These are phyloP conservation scores for Diplosoma virens DNA, from an alignment of 23 tunicate genomes.

Conservation along the genomic window DNA sequence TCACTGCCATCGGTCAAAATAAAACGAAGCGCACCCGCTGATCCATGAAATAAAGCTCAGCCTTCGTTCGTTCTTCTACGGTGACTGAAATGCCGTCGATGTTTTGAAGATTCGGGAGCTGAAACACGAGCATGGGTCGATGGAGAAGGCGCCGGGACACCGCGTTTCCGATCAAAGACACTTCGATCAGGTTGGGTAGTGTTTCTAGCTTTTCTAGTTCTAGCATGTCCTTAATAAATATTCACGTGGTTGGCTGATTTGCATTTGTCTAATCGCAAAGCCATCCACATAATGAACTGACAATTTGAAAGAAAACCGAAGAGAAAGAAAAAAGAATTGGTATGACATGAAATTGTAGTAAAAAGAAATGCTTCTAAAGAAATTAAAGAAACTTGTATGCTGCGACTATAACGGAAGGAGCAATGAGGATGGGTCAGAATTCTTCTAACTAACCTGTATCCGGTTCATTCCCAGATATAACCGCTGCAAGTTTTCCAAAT, in stretches of 20 bases:
- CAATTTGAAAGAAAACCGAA: too few species aligned
- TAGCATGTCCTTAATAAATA: constrained; percentile 96
- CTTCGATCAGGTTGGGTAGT: constrained; percentile 78
- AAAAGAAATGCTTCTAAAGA: too few species aligned
- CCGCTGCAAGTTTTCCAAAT: constrained; percentile 85
- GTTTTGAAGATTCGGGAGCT: constrained; percentile 73
- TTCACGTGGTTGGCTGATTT: too few species aligned
- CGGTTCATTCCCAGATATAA: constrained; percentile 94
- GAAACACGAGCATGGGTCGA: constrained; percentile 89
- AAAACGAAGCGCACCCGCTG: too few species aligned
- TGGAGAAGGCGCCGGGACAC: constrained; percentile 94
- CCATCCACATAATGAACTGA: too few species aligned
- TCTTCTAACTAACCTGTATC: constrained; percentile 52
- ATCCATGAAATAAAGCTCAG: constrained; percentile 89
- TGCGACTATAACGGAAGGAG: too few species aligned
- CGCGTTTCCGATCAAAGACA: constrained; percentile 97
- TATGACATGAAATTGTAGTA: too few species aligned
- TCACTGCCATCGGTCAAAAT: too few species aligned
- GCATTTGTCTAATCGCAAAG: too few species aligned
- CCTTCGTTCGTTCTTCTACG: constrained; percentile 86
- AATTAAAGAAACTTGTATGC: too few species aligned
- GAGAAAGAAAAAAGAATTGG: too few species aligned
- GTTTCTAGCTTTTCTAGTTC: constrained; percentile 86
- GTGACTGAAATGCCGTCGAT: constrained; percentile 96
- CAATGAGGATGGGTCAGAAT: too few species aligned